These are phyloP conservation scores for Motacilla alba DNA, from an alignment of 2,113 vertebrate species.

Conservation along the genomic window DNA sequence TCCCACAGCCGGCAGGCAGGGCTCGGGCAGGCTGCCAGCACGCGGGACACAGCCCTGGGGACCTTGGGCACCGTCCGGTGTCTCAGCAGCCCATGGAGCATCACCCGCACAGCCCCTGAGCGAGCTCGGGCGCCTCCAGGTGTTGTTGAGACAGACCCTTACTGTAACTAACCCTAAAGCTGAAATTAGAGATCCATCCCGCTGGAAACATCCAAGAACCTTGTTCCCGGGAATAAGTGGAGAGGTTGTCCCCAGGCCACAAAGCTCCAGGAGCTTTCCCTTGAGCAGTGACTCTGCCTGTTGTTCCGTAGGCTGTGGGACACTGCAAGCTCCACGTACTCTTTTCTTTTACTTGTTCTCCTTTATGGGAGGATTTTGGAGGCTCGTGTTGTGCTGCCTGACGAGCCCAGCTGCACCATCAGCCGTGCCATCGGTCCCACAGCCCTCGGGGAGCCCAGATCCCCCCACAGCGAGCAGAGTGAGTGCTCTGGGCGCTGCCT, in stretches of 20 bases:
- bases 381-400: not conserved
- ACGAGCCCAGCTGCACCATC: not conserved
- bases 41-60: not conserved
- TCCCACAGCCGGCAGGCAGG: no score
- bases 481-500: not conserved
- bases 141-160: not conserved
- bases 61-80: no score
- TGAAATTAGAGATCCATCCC: not conserved
- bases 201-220: not conserved
- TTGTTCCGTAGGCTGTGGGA: not conserved
- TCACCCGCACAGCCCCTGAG: fast-evolving
- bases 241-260: not conserved
- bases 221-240: not conserved
- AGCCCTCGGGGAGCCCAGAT: not conserved
- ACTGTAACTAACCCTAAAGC: not conserved
- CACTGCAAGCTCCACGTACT: not conserved
- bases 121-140: fast-evolving
- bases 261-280: not conserved
- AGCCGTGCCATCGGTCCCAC: not conserved
- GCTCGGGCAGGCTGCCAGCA: no score
- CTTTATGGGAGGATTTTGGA: not conserved
- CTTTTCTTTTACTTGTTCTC: not conserved
- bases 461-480: not conserved
- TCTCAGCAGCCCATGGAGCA: not conserved
- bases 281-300: not conserved